Evolutionary conservation across 2,797 vertebrate genomes (phyloP).

Genomic region (Protonibea diacanthus): DNA sequence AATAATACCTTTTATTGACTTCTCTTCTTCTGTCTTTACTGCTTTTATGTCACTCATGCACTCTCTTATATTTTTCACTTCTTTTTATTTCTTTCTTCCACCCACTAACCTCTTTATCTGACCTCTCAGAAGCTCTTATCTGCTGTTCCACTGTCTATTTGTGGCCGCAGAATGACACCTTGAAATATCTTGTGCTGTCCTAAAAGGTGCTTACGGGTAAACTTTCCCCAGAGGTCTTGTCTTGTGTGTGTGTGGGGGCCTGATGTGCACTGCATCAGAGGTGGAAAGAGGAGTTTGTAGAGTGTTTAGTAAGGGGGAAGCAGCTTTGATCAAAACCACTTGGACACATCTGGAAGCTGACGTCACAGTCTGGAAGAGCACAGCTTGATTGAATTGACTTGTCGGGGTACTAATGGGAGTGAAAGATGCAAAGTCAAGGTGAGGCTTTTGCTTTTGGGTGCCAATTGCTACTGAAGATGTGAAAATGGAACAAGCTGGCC

Average conservation of each 20-base stretch:
- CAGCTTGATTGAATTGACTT: not conserved
- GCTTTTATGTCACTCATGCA: not conserved
- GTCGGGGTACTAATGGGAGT: slow-evolving; percentile 5
- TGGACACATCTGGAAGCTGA: slow-evolving; percentile 10
- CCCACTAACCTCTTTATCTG: slow-evolving; percentile 28
- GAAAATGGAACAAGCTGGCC: not conserved
- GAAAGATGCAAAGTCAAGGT: not conserved
- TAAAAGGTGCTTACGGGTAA: slow-evolving; percentile 15
- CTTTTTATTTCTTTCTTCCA: slow-evolving; percentile 5
- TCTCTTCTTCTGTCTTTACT: not conserved
- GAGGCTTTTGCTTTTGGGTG: not conserved
- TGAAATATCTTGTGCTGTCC: slow-evolving; percentile 24
- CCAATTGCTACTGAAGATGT: not conserved
- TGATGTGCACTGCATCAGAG: slow-evolving; percentile 22
- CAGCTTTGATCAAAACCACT: slow-evolving; percentile 29
- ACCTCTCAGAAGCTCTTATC: slow-evolving; percentile 50
- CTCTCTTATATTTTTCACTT: not conserved
- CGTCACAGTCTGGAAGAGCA: slow-evolving; percentile 10
- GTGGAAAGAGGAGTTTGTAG: slow-evolving; percentile 9
- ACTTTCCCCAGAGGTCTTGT: not conserved
- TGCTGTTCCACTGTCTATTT: slow-evolving; percentile 35
- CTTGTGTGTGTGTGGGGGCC: not conserved
- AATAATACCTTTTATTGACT: slow-evolving; percentile 2
- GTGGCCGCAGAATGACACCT: slow-evolving; percentile 34
- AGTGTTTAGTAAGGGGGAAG: slow-evolving; percentile 13